Evolutionary conservation across 2,888 invertebrate species (phyloP), one percentile per base, ranked within the genome.

Genomic region (Archips xylosteana): DNA sequence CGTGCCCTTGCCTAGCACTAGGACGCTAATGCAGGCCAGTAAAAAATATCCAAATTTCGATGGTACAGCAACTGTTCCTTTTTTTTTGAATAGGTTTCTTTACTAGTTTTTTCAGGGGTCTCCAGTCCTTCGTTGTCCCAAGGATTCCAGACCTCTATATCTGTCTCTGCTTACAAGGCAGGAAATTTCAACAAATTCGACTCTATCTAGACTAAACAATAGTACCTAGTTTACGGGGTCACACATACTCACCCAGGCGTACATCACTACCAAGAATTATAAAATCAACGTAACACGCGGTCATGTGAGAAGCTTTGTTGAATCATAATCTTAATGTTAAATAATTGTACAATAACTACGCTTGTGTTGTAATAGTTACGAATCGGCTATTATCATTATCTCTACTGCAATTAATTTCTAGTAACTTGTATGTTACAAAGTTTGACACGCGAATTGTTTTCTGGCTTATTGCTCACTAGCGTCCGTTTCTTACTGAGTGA

Each of bases 331-430:
- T 57, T 57, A 15, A 57, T 70, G 57, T 70, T 63, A 47, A 51
- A 59, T 64, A 64, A 70, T 60, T 60, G 15, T 15, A 32, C 51
- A 70, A 54, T 54, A 70, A 12, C 15, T 32, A 34, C 57, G 42
- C n/a, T 8, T 3, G 32, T 67, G 70, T 36, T 70, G 70, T 42
- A 70, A 70, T 59, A 64, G 57, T 70, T 70, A 70, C 70, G 64
- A 63, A 57, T 64, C 23, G 62, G n/a, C 34, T 13, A 5, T 70
- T 63, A 54, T 62, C 36, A 12, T 0, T 54, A 54, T 54, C 15
- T 54, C 15, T 23, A 54, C 23, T 32, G 32, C 4, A 32, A 54
- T 54, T 54, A 54, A 54, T 54, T 23, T 15, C 54, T 54, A 2
- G 15, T 51, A 15, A 15, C 2, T 45, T 6, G 39, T 6, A 6